Percentiles rank a stretch among this genome's conserved stretches.
Evolutionary conservation across 1,140 invertebrate genomes (phyloP).

Genomic region (Heliconius hewitsoni): DNA sequence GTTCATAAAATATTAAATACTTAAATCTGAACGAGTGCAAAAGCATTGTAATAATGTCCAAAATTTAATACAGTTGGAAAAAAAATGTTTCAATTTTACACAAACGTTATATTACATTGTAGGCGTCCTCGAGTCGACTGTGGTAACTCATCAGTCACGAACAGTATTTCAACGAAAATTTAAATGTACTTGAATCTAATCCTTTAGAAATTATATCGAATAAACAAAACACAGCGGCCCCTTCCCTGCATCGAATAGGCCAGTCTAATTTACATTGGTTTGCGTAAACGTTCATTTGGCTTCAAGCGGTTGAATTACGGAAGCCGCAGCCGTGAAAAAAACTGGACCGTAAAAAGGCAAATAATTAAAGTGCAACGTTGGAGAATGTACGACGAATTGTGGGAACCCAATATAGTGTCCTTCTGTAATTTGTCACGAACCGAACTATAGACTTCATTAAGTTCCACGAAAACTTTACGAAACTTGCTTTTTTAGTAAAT

Average conservation of each 20-base stretch:
- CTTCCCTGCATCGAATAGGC: constrained; percentile 18
- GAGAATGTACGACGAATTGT: constrained; percentile 17
- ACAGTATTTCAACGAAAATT: not conserved
- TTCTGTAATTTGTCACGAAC: constrained; percentile 24
- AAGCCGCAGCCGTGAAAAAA: constrained; percentile 32
- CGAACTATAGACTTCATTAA: not conserved
- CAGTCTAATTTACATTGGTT: constrained; percentile 35
- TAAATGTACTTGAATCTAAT: not conserved
- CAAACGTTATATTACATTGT: no score
- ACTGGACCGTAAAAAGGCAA: constrained; percentile 26
- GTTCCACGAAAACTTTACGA: not conserved
- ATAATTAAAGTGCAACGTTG: constrained; percentile 29
- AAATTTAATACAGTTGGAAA: not conserved
- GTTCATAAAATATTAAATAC: no score
- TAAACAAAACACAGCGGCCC: constrained; percentile 21
- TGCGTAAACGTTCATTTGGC: constrained; percentile 32
- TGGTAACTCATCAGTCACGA: no score
- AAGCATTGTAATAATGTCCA: no score
- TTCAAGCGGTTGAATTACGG: constrained; percentile 30
- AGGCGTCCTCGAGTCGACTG: no score
- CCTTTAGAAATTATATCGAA: constrained; percentile 23
- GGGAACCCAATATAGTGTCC: constrained; percentile 23
- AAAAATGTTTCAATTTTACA: no score
- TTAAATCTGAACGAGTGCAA: no score
- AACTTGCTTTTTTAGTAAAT: not conserved